phyloP scores from a whole-genome alignment of 2,113 vertebrate species.

The Melanerpes formicivorus region DNA sequence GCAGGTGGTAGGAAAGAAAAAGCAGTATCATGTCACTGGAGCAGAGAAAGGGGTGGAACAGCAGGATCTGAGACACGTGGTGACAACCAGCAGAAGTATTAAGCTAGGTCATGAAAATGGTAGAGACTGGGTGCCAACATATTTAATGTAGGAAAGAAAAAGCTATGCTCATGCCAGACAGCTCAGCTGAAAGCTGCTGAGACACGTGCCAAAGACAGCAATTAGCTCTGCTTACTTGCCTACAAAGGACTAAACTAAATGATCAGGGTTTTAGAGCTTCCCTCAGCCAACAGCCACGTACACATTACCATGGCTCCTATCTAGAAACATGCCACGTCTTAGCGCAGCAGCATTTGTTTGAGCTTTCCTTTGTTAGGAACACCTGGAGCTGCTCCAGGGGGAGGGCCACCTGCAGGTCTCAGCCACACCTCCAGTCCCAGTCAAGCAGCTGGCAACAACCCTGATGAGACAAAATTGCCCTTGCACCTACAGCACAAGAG shows the following conservation, averaged over 20 bases:
- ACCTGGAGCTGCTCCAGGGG: not conserved
- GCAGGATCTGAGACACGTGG: not conserved
- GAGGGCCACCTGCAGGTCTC: not conserved
- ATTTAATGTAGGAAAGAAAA: not conserved
- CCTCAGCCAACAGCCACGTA: not conserved
- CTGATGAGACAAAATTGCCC: not conserved
- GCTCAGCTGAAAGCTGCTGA: constrained; percentile 4
- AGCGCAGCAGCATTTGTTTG: not conserved
- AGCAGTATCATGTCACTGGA: not conserved
- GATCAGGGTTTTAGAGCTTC: not conserved
- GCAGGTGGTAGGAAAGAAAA: not conserved
- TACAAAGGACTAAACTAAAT: not conserved
- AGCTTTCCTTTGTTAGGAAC: not conserved
- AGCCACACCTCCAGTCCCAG: not conserved
- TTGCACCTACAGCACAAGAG: not conserved
- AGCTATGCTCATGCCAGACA: not conserved
- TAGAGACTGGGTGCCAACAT: not conserved
- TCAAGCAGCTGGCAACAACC: not conserved
- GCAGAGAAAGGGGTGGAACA: not conserved
- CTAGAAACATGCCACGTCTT: not conserved
- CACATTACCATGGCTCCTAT: not conserved
- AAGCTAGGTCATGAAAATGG: not conserved
- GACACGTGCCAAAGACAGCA: not conserved
- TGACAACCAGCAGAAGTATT: not conserved
- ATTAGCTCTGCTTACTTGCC: not conserved